Evolutionary conservation across 1,140 invertebrate species (phyloP).

Genomic region (Drosophila azteca): DNA sequence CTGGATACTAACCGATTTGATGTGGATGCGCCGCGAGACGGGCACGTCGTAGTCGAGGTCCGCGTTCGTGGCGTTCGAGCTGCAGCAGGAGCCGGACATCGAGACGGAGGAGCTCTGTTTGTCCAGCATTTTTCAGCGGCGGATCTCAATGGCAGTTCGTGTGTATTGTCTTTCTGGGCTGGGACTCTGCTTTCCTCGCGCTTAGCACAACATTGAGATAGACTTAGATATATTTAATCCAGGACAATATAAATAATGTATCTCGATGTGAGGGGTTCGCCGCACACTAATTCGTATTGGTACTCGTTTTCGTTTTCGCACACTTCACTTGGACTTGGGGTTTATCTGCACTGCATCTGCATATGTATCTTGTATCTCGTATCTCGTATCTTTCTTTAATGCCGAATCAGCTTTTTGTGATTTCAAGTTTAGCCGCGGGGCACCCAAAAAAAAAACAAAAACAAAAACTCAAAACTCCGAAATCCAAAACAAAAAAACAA

Average conservation of each 20-base stretch:
- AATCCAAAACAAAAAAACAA: constrained; percentile 56
- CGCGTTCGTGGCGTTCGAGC: constrained; percentile 65
- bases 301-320: neutral
- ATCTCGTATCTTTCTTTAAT: constrained; percentile 39
- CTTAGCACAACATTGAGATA: constrained; percentile 45
- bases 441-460: constrained; percentile 24
- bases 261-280: constrained; percentile 52
- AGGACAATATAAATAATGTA: constrained; percentile 83
- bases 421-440: constrained; percentile 78
- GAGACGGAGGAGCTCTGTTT: constrained; percentile 55
- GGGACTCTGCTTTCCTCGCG: neutral
- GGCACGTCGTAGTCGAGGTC: constrained; percentile 80
- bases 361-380: constrained; percentile 62
- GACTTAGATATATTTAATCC: constrained; percentile 82
- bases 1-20: constrained; percentile 71
- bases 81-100: constrained; percentile 68
- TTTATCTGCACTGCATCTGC: constrained; percentile 27
- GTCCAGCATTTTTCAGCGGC: constrained; percentile 62
- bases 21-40: constrained; percentile 71
- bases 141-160: constrained; percentile 2
- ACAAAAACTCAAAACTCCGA: constrained; percentile 15
- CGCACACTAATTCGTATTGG: neutral
- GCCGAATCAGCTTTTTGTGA: constrained; percentile 74
- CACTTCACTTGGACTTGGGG: constrained; percentile 40
- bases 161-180: neutral